Percentiles rank a stretch among this genome's conserved stretches.
phyloP scores from a whole-genome alignment of 2,113 vertebrate species.

The Chrysemys picta region DNA sequence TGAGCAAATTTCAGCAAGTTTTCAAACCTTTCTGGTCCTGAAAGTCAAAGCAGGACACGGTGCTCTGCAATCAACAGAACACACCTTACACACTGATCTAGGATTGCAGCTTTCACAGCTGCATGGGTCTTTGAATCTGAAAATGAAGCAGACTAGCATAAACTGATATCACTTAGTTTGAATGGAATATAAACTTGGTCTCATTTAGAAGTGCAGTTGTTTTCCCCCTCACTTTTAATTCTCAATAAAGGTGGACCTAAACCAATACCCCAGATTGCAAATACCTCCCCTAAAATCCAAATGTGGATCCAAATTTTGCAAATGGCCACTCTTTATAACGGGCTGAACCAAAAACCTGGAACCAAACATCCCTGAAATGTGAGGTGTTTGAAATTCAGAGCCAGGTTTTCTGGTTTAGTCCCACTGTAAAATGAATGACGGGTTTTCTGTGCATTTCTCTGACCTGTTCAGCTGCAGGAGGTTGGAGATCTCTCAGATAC shows the following conservation, averaged over 20 bases:
- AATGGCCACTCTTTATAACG: neutral
- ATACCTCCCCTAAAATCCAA: neutral
- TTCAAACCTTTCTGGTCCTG: neutral
- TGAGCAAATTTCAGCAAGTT: neutral
- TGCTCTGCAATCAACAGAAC: neutral
- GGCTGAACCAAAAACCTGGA: neutral
- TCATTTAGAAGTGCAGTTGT: neutral
- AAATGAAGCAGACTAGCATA: neutral
- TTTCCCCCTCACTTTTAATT: neutral
- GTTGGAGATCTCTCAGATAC: rapidly evolving
- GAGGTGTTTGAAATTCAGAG: neutral
- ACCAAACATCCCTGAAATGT: neutral
- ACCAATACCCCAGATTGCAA: neutral
- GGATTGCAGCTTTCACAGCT: rapidly evolving
- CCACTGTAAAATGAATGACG: rapidly evolving
- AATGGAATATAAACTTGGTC: neutral
- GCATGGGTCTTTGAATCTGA: neutral
- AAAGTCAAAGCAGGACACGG: neutral
- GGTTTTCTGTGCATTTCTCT: rapidly evolving
- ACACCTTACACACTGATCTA: neutral
- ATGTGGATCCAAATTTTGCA: rapidly evolving
- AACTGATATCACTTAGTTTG: neutral
- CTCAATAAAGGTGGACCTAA: neutral
- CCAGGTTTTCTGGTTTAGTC: neutral
- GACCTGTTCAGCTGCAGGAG: neutral